Conservation (phyloP, 1,140 invertebrate species). For the Zaprionus nigranus region DNA sequence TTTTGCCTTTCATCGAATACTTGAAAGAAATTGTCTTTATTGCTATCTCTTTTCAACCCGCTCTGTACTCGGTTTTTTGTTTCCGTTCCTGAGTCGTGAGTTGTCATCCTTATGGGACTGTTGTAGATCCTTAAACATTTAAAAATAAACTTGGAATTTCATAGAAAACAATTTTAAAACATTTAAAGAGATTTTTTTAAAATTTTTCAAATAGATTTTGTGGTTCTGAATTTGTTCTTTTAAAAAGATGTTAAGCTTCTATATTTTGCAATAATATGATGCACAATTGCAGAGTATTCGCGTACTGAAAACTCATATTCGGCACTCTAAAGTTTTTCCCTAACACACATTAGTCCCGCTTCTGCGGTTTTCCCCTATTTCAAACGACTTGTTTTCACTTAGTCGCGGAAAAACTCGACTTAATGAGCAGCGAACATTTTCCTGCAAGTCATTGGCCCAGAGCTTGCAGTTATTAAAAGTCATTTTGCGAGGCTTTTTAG, state of each 20-base stretch:
- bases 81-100: background rate
- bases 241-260: no score
- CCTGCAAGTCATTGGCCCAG: background rate
- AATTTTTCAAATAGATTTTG: no score
- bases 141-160: background rate
- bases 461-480: constrained; percentile 16
- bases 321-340: no score
- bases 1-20: constrained; percentile 50
- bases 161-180: background rate
- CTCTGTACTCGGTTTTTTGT: background rate
- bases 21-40: constrained; percentile 51
- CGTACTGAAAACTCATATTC: no score
- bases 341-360: no score
- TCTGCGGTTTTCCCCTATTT: background rate
- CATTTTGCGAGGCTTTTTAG: constrained; percentile 1
- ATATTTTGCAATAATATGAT: no score
- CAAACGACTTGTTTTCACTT: constrained; percentile 6
- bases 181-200: no score
- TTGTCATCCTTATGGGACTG: constrained; percentile 5
- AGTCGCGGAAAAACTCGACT: background rate
- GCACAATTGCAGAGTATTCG: no score
- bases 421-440: constrained; percentile 17
- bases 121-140: constrained; percentile 16
- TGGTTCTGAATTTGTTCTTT: no score
- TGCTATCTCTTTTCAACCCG: background rate